These are phyloP conservation scores for Callipepla squamata DNA, from an alignment of 2,113 vertebrate species.

Conservation along the genomic window DNA sequence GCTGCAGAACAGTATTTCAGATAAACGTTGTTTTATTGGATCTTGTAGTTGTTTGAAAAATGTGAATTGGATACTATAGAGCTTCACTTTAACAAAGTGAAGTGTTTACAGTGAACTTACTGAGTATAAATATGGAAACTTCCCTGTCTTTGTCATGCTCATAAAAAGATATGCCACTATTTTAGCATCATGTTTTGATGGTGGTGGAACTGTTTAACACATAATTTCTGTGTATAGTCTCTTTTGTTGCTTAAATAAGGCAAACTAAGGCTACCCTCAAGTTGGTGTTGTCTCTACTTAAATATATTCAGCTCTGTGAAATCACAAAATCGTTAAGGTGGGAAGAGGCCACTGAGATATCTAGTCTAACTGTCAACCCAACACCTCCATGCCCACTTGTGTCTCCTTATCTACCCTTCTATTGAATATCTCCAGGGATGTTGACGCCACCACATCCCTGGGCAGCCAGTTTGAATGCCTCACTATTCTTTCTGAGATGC, in stretches of 20 bases:
- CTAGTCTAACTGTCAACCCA: too few species aligned
- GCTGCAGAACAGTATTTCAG: not conserved
- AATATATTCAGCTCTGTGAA: not conserved
- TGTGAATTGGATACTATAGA: not conserved
- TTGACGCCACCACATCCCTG: too few species aligned
- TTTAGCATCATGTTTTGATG: not conserved
- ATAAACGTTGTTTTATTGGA: not conserved
- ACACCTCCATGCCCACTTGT: too few species aligned
- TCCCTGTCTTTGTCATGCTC: not conserved
- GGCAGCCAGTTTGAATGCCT: too few species aligned
- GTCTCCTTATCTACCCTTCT: too few species aligned
- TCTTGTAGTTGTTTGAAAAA: not conserved
- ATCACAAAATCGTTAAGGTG: too few species aligned
- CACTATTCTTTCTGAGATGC: too few species aligned
- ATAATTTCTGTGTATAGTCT: not conserved
- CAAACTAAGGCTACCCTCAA: not conserved
- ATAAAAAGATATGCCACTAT: not conserved
- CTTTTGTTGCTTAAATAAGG: not conserved
- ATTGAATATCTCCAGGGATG: too few species aligned
- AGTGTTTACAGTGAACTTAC: not conserved
- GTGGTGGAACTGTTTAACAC: not conserved
- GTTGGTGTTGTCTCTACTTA: not conserved
- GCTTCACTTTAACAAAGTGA: not conserved
- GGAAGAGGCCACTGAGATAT: too few species aligned
- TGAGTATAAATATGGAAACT: not conserved